phyloP scores from a whole-genome alignment of 2,888 invertebrate species.

The Hydrotaea cyrtoneurina region DNA sequence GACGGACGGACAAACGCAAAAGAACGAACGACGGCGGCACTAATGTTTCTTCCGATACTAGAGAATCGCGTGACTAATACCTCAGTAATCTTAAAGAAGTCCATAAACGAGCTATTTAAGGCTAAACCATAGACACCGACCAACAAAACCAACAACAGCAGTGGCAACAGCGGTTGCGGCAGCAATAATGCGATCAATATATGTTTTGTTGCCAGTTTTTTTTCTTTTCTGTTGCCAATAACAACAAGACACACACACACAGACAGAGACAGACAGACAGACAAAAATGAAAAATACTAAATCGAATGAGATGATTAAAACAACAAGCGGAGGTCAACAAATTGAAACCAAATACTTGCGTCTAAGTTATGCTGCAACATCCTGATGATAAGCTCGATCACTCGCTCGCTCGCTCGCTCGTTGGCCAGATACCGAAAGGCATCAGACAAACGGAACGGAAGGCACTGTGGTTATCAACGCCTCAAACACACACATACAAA shows the following conservation, averaged over 20 bases:
- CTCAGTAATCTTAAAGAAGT: slow-evolving; percentile 52
- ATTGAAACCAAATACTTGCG: slow-evolving; percentile 80
- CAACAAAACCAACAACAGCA: not conserved
- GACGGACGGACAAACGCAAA: not conserved
- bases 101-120: slow-evolving; percentile 52
- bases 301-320: slow-evolving; percentile 40
- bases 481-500: too few relatives aligned
- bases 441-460: not conserved
- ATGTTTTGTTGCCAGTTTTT: slow-evolving; percentile 23
- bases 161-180: not conserved
- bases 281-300: slow-evolving; percentile 46
- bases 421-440: slow-evolving; percentile 1
- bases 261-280: too few relatives aligned
- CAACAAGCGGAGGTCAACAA: slow-evolving; percentile 72
- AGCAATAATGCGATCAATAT: slow-evolving; percentile 14
- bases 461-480: slow-evolving; percentile 10
- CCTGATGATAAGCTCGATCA: slow-evolving; percentile 55
- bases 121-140: slow-evolving; percentile 10
- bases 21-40: not conserved
- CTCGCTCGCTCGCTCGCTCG: not conserved
- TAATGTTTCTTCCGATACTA: slow-evolving; percentile 55
- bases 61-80: slow-evolving; percentile 67
- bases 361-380: slow-evolving; percentile 64
- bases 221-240: slow-evolving; percentile 8
- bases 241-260: not conserved